These are phyloP conservation scores for Cotesia glomerata DNA, from an alignment of 1,140 invertebrate genomes.

Conservation along the genomic window DNA sequence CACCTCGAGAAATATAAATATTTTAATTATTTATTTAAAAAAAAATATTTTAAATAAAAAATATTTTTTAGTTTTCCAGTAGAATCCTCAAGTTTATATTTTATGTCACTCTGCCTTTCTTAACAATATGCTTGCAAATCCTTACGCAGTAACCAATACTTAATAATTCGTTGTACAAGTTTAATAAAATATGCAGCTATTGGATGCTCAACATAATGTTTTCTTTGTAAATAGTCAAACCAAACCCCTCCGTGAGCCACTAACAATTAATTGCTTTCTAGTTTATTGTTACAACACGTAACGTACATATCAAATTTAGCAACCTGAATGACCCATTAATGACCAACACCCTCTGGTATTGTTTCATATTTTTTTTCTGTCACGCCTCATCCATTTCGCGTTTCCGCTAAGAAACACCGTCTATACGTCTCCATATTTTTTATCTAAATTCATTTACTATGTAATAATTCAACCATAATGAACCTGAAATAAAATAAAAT, in stretches of 20 bases:
- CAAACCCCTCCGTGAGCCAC: conserved; percentile 88
- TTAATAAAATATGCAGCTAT: conserved; percentile 97
- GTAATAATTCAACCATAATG: conserved; percentile 96
- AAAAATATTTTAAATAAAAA: too few relatives aligned
- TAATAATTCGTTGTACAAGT: conserved; percentile 98
- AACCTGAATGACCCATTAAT: conserved; percentile 99
- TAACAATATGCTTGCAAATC: conserved; percentile 94
- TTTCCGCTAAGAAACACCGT: conserved; percentile 87
- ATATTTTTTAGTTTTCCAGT: too few relatives aligned
- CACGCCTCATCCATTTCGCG: conserved; percentile 76
- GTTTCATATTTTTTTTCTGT: conserved; percentile 99
- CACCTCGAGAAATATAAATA: too few relatives aligned
- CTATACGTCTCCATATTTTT: conserved; percentile 97
- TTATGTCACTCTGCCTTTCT: too few relatives aligned
- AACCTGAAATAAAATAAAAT: conserved; percentile 67
- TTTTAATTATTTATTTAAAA: too few relatives aligned
- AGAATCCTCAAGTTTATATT: too few relatives aligned
- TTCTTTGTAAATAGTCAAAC: conserved; percentile 88
- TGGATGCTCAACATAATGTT: conserved; percentile 89
- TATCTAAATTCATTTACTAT: conserved; percentile 97
- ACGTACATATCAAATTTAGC: conserved; percentile 98
- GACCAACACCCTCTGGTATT: too few relatives aligned
- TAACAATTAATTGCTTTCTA: conserved; percentile 92
- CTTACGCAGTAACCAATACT: conserved; percentile 97
- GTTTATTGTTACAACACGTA: conserved; percentile 99